phyloP scores from a whole-genome alignment of 1,140 invertebrate species.

The Rhynchophorus ferrugineus region DNA sequence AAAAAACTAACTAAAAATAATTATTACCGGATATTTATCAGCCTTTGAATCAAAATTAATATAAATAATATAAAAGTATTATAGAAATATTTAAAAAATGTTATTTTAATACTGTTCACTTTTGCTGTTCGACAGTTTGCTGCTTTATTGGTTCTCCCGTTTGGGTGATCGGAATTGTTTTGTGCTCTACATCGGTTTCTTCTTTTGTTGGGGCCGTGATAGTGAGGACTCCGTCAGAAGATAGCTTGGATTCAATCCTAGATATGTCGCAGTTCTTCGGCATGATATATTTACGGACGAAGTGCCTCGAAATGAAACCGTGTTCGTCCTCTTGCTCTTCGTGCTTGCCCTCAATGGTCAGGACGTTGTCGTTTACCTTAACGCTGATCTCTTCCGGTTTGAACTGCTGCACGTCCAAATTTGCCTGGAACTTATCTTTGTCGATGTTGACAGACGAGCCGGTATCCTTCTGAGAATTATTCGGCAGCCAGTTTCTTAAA shows the following conservation, averaged over 20 bases:
- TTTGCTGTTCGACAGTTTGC: not conserved
- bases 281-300: conserved; percentile 58
- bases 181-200: not conserved
- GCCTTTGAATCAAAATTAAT: too few relatives aligned
- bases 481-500: conserved; percentile 46
- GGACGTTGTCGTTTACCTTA: not conserved
- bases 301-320: conserved; percentile 48
- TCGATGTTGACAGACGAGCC: conserved; percentile 35
- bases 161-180: not conserved
- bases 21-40: too few relatives aligned
- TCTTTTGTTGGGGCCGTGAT: conserved; percentile 49
- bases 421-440: conserved; percentile 1
- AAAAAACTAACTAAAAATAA: too few relatives aligned
- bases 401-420: not conserved
- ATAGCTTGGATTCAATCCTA: conserved; percentile 56
- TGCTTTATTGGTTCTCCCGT: not conserved
- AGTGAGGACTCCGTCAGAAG: conserved; percentile 65
- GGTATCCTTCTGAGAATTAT: conserved; percentile 30
- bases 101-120: not conserved
- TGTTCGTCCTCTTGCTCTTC: conserved; percentile 6
- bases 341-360: conserved; percentile 3
- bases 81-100: not conserved
- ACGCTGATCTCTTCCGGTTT: conserved; percentile 1
- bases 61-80: too few relatives aligned
- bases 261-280: conserved; percentile 59